Percentiles rank a stretch among this genome's conserved stretches.
Evolutionary conservation across 2,113 vertebrate genomes (phyloP).

Genomic region (Cichladusa arquata): DNA sequence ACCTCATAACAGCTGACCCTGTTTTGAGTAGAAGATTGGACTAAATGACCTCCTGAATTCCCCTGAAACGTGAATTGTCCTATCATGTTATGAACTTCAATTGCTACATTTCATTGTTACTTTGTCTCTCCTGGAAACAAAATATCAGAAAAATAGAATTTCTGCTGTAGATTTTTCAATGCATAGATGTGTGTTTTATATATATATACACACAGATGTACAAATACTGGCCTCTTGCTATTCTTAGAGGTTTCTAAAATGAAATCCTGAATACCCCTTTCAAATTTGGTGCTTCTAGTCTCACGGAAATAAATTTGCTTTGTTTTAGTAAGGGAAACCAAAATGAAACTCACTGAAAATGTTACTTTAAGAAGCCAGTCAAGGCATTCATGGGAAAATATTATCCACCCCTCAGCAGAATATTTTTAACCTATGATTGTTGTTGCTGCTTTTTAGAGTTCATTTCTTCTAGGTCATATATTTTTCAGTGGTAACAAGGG

Average conservation of each 20-base stretch:
- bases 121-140: neutral
- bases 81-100: neutral
- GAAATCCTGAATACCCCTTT: neutral
- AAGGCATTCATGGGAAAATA: neutral
- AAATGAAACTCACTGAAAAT: neutral
- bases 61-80: neutral
- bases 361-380: neutral
- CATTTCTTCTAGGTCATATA: neutral
- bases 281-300: neutral
- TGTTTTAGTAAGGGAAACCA: neutral
- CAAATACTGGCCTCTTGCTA: neutral
- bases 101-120: neutral
- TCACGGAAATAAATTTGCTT: neutral
- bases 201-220: neutral
- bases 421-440: neutral
- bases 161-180: neutral
- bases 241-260: neutral
- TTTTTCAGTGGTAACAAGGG: neutral
- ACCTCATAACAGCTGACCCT: neutral
- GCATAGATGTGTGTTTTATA: neutral
- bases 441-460: neutral
- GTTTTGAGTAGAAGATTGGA: neutral
- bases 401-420: neutral
- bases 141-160: neutral
- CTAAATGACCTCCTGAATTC: neutral